Evolutionary conservation across 2,888 invertebrate species (phyloP).

Genomic region (Coronaproctus castanopsis): DNA sequence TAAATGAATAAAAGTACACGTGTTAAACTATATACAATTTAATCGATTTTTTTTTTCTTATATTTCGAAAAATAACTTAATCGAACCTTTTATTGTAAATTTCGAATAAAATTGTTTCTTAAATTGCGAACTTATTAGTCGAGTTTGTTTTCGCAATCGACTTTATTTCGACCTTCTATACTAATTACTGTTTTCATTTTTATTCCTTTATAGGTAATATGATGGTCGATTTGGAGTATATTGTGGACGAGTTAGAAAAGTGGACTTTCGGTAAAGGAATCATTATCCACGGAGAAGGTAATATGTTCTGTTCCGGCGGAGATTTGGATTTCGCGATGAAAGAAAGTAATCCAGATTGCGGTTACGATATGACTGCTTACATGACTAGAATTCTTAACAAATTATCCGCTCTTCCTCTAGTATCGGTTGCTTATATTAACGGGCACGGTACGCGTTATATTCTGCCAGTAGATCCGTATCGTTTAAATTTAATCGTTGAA

Average conservation of each 20-base stretch:
- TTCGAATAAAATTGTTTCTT: no score
- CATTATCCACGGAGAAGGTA: constrained; percentile 27
- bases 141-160: no score
- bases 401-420: constrained; percentile 28
- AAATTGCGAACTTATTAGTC: no score
- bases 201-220: constrained; percentile 32
- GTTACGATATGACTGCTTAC: constrained; percentile 27
- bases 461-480: no score
- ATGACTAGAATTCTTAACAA: constrained; percentile 29
- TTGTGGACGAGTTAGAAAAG: constrained; percentile 27
- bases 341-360: constrained; percentile 24
- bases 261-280: constrained; percentile 30
- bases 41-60: no score
- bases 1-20: no score
- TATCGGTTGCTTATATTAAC: constrained; percentile 30
- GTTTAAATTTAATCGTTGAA: no score
- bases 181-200: no score
- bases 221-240: constrained; percentile 31
- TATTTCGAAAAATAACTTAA: no score
- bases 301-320: constrained; percentile 34
- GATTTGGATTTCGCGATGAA: constrained; percentile 28
- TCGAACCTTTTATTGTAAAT: no score
- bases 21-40: no score
- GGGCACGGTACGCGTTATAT: constrained; percentile 26
- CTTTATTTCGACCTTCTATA: no score